phyloP scores from a whole-genome alignment of 2,888 invertebrate species.

The Epistrophe eligans region DNA sequence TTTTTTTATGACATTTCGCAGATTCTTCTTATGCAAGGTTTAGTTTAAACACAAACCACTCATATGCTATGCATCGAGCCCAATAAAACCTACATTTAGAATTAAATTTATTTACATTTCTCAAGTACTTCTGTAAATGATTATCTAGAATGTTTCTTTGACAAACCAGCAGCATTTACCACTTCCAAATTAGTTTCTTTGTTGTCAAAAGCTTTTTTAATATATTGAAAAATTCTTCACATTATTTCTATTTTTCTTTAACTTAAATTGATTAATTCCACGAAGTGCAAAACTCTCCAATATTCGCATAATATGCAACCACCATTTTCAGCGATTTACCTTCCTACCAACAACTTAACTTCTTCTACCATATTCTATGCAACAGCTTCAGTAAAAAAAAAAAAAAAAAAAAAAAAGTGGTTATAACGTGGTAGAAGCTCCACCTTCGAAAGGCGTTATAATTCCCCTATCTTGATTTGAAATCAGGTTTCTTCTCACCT shows the following conservation, averaged over 20 bases:
- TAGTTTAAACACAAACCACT: too few species aligned
- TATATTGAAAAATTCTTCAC: too few species aligned
- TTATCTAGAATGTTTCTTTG: too few species aligned
- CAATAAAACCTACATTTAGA: too few species aligned
- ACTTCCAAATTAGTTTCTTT: too few species aligned
- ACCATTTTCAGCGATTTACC: constrained; percentile 56
- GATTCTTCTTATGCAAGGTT: too few species aligned
- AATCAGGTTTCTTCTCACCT: constrained; percentile 66
- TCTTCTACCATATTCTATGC: constrained; percentile 57
- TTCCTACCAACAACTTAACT: constrained; percentile 15
- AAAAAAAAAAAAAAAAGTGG: constrained; percentile 42
- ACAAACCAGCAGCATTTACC: too few species aligned
- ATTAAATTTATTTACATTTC: too few species aligned
- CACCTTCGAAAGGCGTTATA: constrained; percentile 72
- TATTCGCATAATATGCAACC: constrained; percentile 31
- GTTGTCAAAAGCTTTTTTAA: background rate
- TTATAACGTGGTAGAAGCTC: constrained; percentile 49
- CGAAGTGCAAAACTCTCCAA: background rate
- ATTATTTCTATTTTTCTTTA: background rate
- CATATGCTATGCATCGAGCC: too few species aligned
- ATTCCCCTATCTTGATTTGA: constrained; percentile 61
- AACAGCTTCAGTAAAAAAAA: constrained; percentile 15
- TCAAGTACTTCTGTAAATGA: too few species aligned
- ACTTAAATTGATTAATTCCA: background rate
- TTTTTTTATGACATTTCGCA: too few species aligned